phyloP scores from a whole-genome alignment of 2,888 invertebrate genomes.

The Eudemis profundana region DNA sequence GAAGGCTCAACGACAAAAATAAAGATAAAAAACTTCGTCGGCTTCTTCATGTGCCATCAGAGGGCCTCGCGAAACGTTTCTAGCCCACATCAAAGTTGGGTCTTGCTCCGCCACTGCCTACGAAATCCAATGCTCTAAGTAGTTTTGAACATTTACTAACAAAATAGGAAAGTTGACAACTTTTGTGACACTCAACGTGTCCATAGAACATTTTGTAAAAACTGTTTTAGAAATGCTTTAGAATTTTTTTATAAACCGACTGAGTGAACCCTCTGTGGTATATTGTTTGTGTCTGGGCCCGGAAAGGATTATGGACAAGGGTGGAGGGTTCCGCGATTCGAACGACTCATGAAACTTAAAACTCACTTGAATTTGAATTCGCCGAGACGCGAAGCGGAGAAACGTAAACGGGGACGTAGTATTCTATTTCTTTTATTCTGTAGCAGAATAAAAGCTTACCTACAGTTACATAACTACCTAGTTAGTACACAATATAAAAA shows the following conservation, averaged over 20 bases:
- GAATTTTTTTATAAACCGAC: neutral
- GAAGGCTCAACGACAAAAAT: too few species aligned
- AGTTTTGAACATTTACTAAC: too few species aligned
- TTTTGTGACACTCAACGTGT: too few species aligned
- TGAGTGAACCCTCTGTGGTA: neutral
- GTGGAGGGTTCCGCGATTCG: constrained; percentile 25
- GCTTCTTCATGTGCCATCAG: too few species aligned
- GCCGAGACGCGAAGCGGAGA: constrained; percentile 19
- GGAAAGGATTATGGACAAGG: constrained; percentile 39
- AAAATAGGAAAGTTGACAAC: too few species aligned
- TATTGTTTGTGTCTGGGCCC: neutral
- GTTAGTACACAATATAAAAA: neutral
- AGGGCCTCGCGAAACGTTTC: too few species aligned
- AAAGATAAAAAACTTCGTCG: too few species aligned
- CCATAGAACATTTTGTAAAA: too few species aligned
- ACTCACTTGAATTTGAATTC: constrained; percentile 39
- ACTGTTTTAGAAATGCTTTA: too few species aligned
- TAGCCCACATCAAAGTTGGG: too few species aligned
- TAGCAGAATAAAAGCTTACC: constrained; percentile 3
- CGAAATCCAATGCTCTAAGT: too few species aligned
- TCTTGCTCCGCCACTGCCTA: too few species aligned
- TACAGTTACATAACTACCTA: neutral
- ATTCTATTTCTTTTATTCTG: constrained; percentile 5
- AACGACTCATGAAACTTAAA: constrained; percentile 42
- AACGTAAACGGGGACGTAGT: constrained; percentile 9